Percentiles rank a stretch among this genome's conserved stretches.
Conservation (phyloP, 1,140 invertebrate species). For the Aethina tumida region DNA sequence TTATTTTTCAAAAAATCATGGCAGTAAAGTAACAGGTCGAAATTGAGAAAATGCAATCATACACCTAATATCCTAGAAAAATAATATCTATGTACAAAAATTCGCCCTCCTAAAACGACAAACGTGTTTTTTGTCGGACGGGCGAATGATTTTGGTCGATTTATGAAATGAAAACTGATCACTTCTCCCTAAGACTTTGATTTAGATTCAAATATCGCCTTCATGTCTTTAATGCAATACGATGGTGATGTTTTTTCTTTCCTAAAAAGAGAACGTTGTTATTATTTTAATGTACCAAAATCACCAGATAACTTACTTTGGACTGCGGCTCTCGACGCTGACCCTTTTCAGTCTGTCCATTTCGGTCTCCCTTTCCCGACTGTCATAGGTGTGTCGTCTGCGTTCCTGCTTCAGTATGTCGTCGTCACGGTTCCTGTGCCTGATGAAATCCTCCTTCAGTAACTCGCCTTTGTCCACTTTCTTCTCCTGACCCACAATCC, state of each 20-base stretch:
- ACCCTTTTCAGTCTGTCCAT: slow-evolving; percentile 21
- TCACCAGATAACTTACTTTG: slow-evolving; percentile 21
- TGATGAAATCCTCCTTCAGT: slow-evolving; percentile 19
- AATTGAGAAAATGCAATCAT: neutral
- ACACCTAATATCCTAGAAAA: neutral
- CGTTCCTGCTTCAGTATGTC: slow-evolving; percentile 21
- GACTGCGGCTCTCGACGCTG: slow-evolving; percentile 29
- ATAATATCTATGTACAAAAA: slow-evolving; percentile 6
- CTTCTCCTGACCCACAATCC: no score
- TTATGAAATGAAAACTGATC: slow-evolving; percentile 8
- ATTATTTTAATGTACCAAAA: neutral
- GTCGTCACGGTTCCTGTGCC: slow-evolving; percentile 17
- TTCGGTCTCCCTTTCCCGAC: slow-evolving; percentile 25
- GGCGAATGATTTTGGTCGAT: neutral
- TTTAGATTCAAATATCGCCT: slow-evolving; percentile 62
- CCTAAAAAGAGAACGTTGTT: slow-evolving; percentile 37
- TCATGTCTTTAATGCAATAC: slow-evolving; percentile 66
- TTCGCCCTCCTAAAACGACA: neutral
- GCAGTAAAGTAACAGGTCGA: neutral
- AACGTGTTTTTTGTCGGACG: neutral
- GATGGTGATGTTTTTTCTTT: slow-evolving; percentile 55
- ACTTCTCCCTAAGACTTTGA: slow-evolving; percentile 27
- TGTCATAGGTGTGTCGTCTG: slow-evolving; percentile 29
- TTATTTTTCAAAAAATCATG: neutral
- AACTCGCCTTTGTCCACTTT: neutral